Conservation (phyloP, 2,888 invertebrate genomes). For the Metalampra italica region DNA sequence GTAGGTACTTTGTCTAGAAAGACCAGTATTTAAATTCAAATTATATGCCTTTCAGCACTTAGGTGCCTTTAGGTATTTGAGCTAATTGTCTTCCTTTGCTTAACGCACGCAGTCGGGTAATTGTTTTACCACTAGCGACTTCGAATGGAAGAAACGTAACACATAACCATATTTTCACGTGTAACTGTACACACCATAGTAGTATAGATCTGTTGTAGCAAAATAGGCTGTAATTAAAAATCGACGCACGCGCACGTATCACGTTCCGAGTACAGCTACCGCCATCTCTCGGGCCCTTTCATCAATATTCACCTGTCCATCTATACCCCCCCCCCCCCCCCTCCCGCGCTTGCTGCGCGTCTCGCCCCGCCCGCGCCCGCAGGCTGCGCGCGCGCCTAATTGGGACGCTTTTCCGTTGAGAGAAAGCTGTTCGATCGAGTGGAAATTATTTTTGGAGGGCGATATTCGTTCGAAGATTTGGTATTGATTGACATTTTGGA, state of each 20-base stretch:
- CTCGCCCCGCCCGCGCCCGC: not conserved
- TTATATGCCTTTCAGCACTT: too few relatives aligned
- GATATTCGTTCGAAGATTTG: constrained; percentile 8
- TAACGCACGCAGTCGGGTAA: too few relatives aligned
- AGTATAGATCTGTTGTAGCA: not conserved
- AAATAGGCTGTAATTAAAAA: constrained; percentile 13
- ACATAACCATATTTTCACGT: too few relatives aligned
- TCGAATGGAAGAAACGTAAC: too few relatives aligned
- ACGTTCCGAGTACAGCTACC: constrained; percentile 16
- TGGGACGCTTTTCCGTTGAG: constrained; percentile 60
- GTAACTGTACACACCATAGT: too few relatives aligned
- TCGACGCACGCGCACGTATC: constrained; percentile 12
- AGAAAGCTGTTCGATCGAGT: constrained; percentile 59
- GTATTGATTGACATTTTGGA: not conserved
- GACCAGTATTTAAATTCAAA: not conserved
- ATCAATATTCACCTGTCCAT: constrained; percentile 2
- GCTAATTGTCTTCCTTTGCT: too few relatives aligned
- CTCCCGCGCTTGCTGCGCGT: not conserved
- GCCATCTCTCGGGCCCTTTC: constrained; percentile 26
- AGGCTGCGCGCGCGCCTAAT: constrained; percentile 38
- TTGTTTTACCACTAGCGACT: too few relatives aligned
- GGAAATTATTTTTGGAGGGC: constrained; percentile 44
- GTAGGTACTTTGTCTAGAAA: too few relatives aligned
- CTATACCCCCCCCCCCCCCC: constrained; percentile 12
- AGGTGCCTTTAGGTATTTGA: too few relatives aligned